Conservation (phyloP, 2,888 invertebrate genomes). For the Cryptus armator region DNA sequence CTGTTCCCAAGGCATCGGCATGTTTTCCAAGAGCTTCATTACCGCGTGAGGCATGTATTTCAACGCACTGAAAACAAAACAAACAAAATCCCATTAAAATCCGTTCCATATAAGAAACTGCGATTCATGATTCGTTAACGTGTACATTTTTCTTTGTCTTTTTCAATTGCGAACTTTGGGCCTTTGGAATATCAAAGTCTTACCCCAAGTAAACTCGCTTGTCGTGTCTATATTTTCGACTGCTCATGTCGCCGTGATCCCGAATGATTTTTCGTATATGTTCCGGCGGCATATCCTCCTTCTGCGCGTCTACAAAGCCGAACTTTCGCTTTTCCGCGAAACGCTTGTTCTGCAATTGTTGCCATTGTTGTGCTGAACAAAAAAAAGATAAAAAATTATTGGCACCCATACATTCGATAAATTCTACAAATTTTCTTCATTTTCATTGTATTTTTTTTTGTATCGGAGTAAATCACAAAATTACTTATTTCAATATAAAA, state of each 20-base stretch:
- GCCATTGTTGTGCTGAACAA: slow-evolving; percentile 96
- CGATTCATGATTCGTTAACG: not conserved
- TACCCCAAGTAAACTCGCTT: slow-evolving; percentile 98
- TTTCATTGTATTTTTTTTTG: too few species aligned
- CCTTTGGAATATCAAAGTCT: slow-evolving; percentile 68
- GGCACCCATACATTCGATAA: not conserved
- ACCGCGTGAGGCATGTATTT: slow-evolving; percentile 99
- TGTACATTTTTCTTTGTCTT: not conserved
- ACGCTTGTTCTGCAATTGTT: slow-evolving; percentile 98
- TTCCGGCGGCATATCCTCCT: slow-evolving; percentile 99
- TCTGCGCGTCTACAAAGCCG: slow-evolving; percentile 99
- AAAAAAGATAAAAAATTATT: slow-evolving; percentile 39
- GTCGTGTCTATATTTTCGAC: slow-evolving; percentile 99
- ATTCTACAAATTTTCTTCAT: too few species aligned
- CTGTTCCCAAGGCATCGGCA: slow-evolving; percentile 99
- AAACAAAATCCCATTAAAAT: too few species aligned
- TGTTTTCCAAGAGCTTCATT: slow-evolving; percentile 99
- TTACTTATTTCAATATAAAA: too few species aligned
- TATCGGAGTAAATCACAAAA: too few species aligned
- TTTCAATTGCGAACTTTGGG: not conserved
- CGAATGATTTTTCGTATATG: slow-evolving; percentile 99
- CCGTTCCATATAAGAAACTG: not conserved
- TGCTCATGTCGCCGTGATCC: slow-evolving; percentile 99
- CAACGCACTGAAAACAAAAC: slow-evolving; percentile 89
- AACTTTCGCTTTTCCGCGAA: slow-evolving; percentile 99